A percentile compares a stretch with the other conserved stretches of the same genome.
Conservation (phyloP, 1,140 invertebrate genomes). For the Eueides isabella region DNA sequence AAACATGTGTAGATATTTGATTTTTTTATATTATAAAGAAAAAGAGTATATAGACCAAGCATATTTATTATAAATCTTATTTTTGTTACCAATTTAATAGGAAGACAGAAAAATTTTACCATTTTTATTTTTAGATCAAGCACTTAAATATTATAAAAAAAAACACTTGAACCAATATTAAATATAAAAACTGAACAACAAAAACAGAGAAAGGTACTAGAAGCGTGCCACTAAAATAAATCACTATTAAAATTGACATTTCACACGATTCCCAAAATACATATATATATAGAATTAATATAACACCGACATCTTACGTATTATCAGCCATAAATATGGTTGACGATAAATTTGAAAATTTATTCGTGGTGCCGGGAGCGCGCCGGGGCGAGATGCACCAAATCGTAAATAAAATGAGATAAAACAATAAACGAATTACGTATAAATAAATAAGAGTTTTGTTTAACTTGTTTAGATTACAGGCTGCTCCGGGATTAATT, state of each 20-base stretch:
- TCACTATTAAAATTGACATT: constrained; percentile 75
- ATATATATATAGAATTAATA: constrained; percentile 67
- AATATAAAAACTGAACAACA: not conserved
- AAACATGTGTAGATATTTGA: too few species aligned
- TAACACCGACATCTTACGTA: constrained; percentile 61
- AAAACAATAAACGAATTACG: constrained; percentile 81
- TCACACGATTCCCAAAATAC: constrained; percentile 67
- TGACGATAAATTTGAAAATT: constrained; percentile 74
- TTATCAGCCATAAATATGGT: constrained; percentile 71
- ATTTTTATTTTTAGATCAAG: too few species aligned
- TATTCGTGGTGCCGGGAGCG: constrained; percentile 62
- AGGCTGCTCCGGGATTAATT: constrained; percentile 52
- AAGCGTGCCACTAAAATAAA: constrained; percentile 54
- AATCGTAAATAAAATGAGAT: constrained; percentile 77
- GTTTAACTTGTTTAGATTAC: constrained; percentile 65
- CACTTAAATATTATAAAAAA: too few species aligned
- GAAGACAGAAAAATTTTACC: too few species aligned
- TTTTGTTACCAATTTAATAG: too few species aligned
- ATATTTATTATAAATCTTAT: too few species aligned
- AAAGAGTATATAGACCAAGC: too few species aligned
- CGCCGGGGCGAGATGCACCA: constrained; percentile 52
- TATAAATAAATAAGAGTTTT: constrained; percentile 78
- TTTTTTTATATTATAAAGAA: too few species aligned
- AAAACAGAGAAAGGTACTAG: constrained; percentile 5
- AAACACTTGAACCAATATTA: too few species aligned